Evolutionary conservation across 2,113 vertebrate genomes (phyloP).

Genomic region (Tinamus guttatus): DNA sequence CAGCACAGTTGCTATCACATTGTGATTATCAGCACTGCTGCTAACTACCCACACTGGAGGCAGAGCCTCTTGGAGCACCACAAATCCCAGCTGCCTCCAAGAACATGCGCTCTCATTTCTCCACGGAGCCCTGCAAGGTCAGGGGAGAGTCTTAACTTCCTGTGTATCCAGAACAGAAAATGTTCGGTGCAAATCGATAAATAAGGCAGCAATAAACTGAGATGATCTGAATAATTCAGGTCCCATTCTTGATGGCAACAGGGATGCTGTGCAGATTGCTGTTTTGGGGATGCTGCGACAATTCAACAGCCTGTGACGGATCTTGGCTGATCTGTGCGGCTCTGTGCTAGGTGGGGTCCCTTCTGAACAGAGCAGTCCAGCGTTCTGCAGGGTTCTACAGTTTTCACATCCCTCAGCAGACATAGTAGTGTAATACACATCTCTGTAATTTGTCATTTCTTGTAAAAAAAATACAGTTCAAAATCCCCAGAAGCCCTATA

Average conservation of each 20-base stretch:
- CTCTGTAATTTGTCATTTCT: neutral
- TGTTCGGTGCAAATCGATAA: neutral
- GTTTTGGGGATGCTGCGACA: neutral
- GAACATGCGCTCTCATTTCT: conserved; percentile 24
- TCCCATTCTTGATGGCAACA: neutral
- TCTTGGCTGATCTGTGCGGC: neutral
- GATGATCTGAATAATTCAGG: conserved; percentile 7
- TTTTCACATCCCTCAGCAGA: neutral
- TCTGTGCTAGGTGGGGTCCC: neutral
- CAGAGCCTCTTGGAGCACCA: conserved; percentile 50
- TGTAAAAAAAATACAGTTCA: neutral
- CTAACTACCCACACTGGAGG: conserved; percentile 33
- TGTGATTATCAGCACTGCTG: conserved; percentile 53
- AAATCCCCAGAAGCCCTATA: neutral
- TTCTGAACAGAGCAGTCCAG: neutral
- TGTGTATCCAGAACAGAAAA: conserved; percentile 8
- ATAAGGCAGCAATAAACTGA: neutral
- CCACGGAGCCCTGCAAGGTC: conserved; percentile 44
- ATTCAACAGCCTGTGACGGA: neutral
- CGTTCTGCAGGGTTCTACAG: neutral
- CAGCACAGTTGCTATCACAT: conserved; percentile 19
- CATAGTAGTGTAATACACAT: neutral
- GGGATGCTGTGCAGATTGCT: neutral
- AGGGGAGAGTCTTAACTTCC: conserved; percentile 6
- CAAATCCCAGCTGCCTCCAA: conserved; percentile 57